These are phyloP conservation scores for Ophion costatus DNA, from an alignment of 2,888 invertebrate genomes.

Conservation along the genomic window DNA sequence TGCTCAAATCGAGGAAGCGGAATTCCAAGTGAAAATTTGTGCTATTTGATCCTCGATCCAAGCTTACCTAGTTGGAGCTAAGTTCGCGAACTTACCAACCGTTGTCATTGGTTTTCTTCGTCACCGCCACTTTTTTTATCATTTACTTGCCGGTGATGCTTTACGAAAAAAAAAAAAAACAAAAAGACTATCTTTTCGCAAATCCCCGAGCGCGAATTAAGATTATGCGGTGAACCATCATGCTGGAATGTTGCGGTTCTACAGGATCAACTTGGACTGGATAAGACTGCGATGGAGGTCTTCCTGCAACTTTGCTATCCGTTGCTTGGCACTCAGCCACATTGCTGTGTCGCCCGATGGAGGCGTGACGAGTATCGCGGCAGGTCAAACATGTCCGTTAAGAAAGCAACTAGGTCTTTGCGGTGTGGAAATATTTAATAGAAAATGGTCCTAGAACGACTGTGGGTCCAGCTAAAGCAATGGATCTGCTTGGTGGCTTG, in stretches of 20 bases:
- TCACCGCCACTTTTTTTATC: conserved; percentile 1
- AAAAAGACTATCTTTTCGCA: background rate
- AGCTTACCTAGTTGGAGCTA: background rate
- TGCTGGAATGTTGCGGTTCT: conserved; percentile 13
- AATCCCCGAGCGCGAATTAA: conserved; percentile 1
- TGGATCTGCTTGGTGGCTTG: no score
- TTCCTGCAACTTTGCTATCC: conserved; percentile 21
- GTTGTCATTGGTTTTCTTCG: conserved; percentile 11
- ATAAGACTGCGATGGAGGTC: background rate
- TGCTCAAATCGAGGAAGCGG: conserved; percentile 31
- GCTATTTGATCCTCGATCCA: background rate
- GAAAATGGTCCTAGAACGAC: background rate
- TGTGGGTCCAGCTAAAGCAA: background rate
- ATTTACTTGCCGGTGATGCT: conserved; percentile 1
- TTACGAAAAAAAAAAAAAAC: background rate
- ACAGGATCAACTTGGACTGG: conserved; percentile 7
- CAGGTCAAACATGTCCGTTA: background rate
- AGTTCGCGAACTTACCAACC: background rate
- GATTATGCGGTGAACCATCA: conserved; percentile 21
- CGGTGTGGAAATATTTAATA: background rate
- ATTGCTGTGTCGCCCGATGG: background rate
- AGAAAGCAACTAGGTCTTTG: background rate
- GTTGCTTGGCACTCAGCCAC: conserved; percentile 5
- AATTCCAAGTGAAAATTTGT: conserved; percentile 24
- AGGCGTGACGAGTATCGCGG: background rate